Evolutionary conservation across 2,888 invertebrate genomes (phyloP), one percentile per base, ranked within the genome.

Genomic region (Sarcophaga caerulescens): DNA sequence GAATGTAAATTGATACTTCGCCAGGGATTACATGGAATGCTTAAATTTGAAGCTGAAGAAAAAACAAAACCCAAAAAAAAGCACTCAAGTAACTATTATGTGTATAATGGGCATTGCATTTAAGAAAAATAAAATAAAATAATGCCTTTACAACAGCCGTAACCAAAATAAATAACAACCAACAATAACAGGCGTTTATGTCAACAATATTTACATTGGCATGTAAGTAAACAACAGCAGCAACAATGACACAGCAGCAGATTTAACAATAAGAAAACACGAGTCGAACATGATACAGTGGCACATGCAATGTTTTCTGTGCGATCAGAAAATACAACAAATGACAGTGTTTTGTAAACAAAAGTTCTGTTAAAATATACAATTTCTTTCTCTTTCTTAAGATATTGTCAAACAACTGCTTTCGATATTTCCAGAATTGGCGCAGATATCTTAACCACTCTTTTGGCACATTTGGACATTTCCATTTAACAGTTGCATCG

Each of bases 111-210:
- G 35, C 23, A 63, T 62, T 25, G 14, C 4, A 60, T 21, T 19
- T 21, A 60, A n/a, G 17, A 52, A 47, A 14, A 14, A 3, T 12
- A 47, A 47, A 14, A 47, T 47, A 47, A 47, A 11, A 47, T 47
- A 47, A 47, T 12, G 47, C 4, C 14, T 47, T 47, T 47, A 47
- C 47, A 47, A 12, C 52, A 52, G 52, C 52, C 12, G 52, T 14
- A 17, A 63, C 12, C 21, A 12, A 19, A 60, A 62, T 17, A 19
- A 66, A 70, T n/a, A 59, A 59, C 6, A 84, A 59, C n/a, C 10
- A 65, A 19, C 70, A 66, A n/a, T 66, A 81, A 77, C 83, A 77
- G 84, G 81, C 81, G 77, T 84, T 83, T 65, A 75, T 78, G 75
- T 76, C 77, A 78, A 81, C 66, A 84, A 66, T 65, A 47, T 77